phyloP scores from a whole-genome alignment of 1,140 invertebrate genomes.

The Drosophila grimshawi region DNA sequence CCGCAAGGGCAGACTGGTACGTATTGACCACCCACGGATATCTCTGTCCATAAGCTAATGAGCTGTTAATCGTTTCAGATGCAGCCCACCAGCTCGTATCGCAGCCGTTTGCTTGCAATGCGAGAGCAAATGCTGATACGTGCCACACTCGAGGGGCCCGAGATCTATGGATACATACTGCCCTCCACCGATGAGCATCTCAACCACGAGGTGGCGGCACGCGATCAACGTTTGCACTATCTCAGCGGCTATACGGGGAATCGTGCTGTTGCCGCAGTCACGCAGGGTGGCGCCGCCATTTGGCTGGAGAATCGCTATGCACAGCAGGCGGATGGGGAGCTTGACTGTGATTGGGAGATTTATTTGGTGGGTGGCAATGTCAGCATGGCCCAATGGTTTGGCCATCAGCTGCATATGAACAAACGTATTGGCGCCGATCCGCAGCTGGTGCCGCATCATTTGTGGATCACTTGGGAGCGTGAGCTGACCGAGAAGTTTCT shows the following conservation, averaged over 20 bases:
- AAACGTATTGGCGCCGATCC: conserved; percentile 93
- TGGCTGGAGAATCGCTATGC: conserved; percentile 97
- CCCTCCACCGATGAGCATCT: conserved; percentile 92
- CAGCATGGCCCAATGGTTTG: conserved; percentile 88
- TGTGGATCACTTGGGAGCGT: conserved; percentile 87
- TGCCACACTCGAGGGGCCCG: conserved; percentile 87
- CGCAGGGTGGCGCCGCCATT: conserved; percentile 89
- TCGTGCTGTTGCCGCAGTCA: conserved; percentile 92
- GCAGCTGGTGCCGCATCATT: conserved; percentile 87
- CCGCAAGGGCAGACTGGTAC: conserved; percentile 67
- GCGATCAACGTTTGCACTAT: conserved; percentile 92
- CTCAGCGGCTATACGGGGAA: conserved; percentile 95
- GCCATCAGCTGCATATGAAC: conserved; percentile 87
- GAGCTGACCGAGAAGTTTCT: conserved; percentile 86
- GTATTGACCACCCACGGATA: conserved; percentile 1
- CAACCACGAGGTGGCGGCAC: conserved; percentile 88
- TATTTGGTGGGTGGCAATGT: conserved; percentile 89
- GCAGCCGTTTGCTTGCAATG: conserved; percentile 86
- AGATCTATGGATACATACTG: conserved; percentile 90
- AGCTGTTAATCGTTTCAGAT: conserved; percentile 44
- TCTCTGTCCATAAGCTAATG: not conserved
- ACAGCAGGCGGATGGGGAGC: conserved; percentile 89
- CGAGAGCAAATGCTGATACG: conserved; percentile 89
- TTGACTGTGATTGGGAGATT: conserved; percentile 93
- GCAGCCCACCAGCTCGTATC: conserved; percentile 81